A percentile compares a stretch with the other conserved stretches of the same genome.
phyloP scores from a whole-genome alignment of 2,113 vertebrate genomes.

The Sinocyclocheilus maitianheensis region DNA sequence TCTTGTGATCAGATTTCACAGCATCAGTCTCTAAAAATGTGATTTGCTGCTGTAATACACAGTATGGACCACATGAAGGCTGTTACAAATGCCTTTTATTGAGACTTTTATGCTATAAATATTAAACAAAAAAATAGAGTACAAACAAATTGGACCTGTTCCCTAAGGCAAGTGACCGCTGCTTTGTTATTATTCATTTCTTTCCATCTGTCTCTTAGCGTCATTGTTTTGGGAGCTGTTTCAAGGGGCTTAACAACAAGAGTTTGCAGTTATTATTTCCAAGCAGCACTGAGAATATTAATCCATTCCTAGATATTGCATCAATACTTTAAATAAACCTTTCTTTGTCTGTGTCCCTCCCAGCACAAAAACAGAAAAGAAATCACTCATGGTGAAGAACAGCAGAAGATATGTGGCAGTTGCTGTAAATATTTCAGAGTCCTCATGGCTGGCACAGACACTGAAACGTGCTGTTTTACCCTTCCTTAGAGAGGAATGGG shows the following conservation, averaged over 20 bases:
- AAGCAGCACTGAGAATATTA: neutral
- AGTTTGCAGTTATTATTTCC: conserved; percentile 21
- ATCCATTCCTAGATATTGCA: conserved; percentile 3
- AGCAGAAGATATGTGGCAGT: conserved; percentile 47
- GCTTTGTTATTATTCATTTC: conserved; percentile 4
- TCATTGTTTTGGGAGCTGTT: neutral
- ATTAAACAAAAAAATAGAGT: too few relatives aligned
- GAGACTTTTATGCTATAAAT: neutral
- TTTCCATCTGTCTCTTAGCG: neutral
- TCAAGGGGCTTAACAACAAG: neutral
- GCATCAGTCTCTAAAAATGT: neutral
- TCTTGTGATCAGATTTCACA: conserved; percentile 1
- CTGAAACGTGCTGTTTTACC: conserved; percentile 7
- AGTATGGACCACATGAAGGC: neutral
- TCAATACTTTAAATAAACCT: neutral
- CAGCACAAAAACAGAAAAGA: neutral
- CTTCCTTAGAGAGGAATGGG: conserved; percentile 43
- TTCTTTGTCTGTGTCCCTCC: neutral
- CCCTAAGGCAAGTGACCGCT: conserved; percentile 28
- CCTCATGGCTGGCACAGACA: conserved; percentile 11
- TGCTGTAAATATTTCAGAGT: conserved; percentile 61
- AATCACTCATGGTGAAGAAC: neutral
- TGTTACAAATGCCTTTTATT: neutral
- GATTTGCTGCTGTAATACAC: neutral
- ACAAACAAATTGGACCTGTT: neutral